A percentile compares a stretch with the other conserved stretches of the same genome.
Evolutionary conservation across 2,113 vertebrate genomes (phyloP).

Genomic region (Tamias sibiricus): DNA sequence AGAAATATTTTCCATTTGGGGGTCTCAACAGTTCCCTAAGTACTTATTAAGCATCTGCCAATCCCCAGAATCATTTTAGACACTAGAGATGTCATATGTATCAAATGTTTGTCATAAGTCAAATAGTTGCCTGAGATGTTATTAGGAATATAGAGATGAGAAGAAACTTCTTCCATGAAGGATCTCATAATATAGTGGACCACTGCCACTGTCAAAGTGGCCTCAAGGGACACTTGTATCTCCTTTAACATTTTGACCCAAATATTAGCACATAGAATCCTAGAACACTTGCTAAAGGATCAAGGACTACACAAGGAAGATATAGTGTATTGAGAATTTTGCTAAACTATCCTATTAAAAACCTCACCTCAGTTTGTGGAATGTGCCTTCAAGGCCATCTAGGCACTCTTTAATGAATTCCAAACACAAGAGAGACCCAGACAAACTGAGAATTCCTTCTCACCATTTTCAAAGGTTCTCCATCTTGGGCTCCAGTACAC

Average conservation of each 20-base stretch:
- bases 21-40: background rate
- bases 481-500: background rate
- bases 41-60: slow-evolving; percentile 13
- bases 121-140: background rate
- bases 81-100: background rate
- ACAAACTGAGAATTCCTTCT: background rate
- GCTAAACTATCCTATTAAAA: background rate
- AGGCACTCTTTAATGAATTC: background rate
- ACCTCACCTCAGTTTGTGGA: background rate
- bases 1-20: slow-evolving; percentile 4
- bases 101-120: background rate
- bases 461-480: background rate
- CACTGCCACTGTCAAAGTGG: background rate
- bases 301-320: slow-evolving; percentile 5
- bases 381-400: background rate
- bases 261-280: background rate
- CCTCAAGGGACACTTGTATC: background rate
- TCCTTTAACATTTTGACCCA: background rate
- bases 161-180: background rate
- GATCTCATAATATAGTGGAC: background rate
- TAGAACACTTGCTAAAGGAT: background rate
- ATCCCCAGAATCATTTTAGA: background rate
- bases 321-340: background rate
- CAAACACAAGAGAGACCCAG: background rate
- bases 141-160: background rate